Percentiles rank a stretch among this genome's conserved stretches.
phyloP scores from a whole-genome alignment of 2,797 vertebrate species.

The Enteromius thamalakanensis region DNA sequence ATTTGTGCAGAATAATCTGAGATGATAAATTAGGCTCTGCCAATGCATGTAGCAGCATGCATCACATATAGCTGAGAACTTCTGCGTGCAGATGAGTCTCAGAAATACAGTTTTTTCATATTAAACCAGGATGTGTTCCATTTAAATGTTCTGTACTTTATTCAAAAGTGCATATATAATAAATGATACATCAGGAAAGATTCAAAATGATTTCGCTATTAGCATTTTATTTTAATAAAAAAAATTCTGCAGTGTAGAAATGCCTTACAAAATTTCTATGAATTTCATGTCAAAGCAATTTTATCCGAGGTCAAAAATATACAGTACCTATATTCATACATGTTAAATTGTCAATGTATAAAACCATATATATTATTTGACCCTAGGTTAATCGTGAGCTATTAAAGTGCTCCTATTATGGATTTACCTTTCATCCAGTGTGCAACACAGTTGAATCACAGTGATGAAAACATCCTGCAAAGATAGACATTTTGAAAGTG shows the following conservation, averaged over 20 bases:
- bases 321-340: background rate
- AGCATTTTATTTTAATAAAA: background rate
- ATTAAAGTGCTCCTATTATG: no score
- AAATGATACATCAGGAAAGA: background rate
- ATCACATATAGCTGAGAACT: constrained; percentile 2
- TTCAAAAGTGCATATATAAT: background rate
- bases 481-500: no score
- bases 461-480: no score
- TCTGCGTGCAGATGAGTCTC: background rate
- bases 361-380: background rate
- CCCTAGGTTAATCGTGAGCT: background rate
- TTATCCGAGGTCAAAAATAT: background rate
- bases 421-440: no score
- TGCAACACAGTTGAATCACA: no score
- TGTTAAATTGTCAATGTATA: background rate
- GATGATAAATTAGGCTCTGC: constrained; percentile 41
- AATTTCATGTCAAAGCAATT: constrained; percentile 4
- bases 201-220: background rate
- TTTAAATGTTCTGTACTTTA: background rate
- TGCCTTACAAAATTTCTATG: background rate
- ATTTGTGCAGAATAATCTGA: constrained; percentile 41
- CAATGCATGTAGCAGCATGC: constrained; percentile 15
- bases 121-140: background rate
- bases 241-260: background rate
- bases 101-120: background rate